Conservation (phyloP, 1,140 invertebrate genomes). For the Octopus sinensis region DNA sequence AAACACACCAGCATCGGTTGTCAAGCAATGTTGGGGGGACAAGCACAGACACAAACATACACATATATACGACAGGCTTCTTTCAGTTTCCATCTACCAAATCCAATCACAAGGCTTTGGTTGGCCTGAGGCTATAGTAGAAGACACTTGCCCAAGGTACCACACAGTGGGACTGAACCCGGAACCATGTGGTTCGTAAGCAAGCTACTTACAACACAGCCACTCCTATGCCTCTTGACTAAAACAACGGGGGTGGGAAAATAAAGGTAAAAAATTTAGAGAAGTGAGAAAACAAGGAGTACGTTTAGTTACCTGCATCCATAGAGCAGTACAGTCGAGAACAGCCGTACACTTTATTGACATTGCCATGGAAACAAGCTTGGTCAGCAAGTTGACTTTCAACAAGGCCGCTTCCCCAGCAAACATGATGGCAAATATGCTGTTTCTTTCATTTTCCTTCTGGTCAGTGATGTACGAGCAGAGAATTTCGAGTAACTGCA, state of each 20-base stretch:
- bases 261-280: neutral
- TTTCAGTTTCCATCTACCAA: no score
- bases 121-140: no score
- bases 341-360: conserved; percentile 44
- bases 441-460: conserved; percentile 40
- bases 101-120: no score
- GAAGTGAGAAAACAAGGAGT: neutral
- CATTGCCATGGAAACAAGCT: conserved; percentile 49
- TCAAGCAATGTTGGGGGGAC: no score
- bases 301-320: conserved; percentile 47
- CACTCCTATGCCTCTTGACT: no score
- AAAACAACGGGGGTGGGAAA: neutral
- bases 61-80: no score
- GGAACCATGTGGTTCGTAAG: no score
- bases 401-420: conserved; percentile 38
- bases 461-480: conserved; percentile 41
- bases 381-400: conserved; percentile 41
- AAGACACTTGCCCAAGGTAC: no score
- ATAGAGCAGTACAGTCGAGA: conserved; percentile 46
- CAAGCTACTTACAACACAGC: no score
- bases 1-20: no score
- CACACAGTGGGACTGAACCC: no score
- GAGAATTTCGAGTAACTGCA: conserved; percentile 46
- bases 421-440: conserved; percentile 47
- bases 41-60: no score